Conservation (phyloP, 2,888 invertebrate genomes). For the Eupithecia insigniata region DNA sequence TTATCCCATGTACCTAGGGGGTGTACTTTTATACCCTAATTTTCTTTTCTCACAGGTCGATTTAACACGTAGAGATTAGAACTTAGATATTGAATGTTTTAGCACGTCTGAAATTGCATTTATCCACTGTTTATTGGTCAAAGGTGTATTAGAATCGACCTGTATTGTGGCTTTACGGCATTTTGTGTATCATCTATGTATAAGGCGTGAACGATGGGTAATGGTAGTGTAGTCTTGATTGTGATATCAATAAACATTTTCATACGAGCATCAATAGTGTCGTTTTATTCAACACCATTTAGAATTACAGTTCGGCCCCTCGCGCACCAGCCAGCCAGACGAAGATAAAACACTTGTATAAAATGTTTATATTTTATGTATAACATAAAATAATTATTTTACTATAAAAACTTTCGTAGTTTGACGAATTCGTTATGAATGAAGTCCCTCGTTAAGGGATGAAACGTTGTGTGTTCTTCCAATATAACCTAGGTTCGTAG, state of each 20-base stretch:
- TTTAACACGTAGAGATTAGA: constrained; percentile 51
- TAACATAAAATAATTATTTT: too few relatives aligned
- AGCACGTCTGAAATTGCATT: constrained; percentile 75
- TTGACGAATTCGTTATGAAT: too few relatives aligned
- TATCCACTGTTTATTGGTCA: constrained; percentile 63
- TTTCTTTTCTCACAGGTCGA: constrained; percentile 53
- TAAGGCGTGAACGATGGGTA: constrained; percentile 64
- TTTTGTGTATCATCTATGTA: constrained; percentile 67
- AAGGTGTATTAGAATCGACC: constrained; percentile 40
- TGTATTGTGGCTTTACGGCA: constrained; percentile 58
- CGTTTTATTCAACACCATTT: constrained; percentile 49
- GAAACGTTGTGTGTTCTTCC: too few relatives aligned
- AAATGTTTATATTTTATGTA: too few relatives aligned
- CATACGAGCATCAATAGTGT: constrained; percentile 79
- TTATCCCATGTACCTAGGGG: not conserved
- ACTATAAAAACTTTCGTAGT: too few relatives aligned
- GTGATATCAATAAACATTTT: constrained; percentile 85
- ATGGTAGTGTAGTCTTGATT: constrained; percentile 83
- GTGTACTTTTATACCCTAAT: not conserved
- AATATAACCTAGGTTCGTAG: too few relatives aligned
- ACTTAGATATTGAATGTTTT: constrained; percentile 61
- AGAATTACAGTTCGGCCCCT: too few relatives aligned
- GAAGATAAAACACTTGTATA: too few relatives aligned
- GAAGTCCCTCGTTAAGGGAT: too few relatives aligned
- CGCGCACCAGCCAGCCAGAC: too few relatives aligned